These are phyloP conservation scores for Toxostoma redivivum DNA, from an alignment of 2,113 vertebrate genomes.

Conservation along the genomic window DNA sequence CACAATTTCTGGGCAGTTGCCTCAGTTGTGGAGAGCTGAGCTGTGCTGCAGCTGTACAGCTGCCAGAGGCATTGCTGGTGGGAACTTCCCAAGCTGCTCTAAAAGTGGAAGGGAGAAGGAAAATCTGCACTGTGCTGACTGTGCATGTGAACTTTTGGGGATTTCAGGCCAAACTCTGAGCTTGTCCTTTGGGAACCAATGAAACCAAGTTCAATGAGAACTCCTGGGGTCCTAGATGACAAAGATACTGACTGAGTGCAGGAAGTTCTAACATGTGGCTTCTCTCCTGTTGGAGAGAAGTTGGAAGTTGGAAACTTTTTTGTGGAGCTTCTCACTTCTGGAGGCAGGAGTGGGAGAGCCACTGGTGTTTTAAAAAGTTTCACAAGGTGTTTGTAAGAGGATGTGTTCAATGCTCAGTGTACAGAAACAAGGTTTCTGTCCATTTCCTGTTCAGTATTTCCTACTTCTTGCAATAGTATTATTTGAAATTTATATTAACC, in stretches of 20 bases:
- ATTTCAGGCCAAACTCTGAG: background rate
- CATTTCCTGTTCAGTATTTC: background rate
- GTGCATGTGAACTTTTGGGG: background rate
- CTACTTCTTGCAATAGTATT: background rate
- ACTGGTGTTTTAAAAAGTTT: background rate
- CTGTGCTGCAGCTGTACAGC: background rate
- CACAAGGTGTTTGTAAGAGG: background rate
- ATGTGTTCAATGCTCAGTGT: background rate
- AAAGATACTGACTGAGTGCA: background rate
- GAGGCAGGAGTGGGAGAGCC: background rate
- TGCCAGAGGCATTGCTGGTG: background rate
- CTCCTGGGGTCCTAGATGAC: background rate
- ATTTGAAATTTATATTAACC: background rate
- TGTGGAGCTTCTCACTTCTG: background rate
- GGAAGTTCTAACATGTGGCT: background rate
- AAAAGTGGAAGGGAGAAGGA: background rate
- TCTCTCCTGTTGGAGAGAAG: background rate
- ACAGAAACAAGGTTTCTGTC: background rate
- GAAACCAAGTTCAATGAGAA: background rate
- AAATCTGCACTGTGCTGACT: background rate
- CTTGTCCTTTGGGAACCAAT: fast-evolving
- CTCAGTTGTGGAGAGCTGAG: background rate
- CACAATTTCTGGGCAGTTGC: fast-evolving
- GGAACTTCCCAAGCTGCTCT: background rate
- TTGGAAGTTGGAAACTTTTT: background rate